phyloP scores from a whole-genome alignment of 2,888 invertebrate genomes.

The Tetrapedia diversipes region DNA sequence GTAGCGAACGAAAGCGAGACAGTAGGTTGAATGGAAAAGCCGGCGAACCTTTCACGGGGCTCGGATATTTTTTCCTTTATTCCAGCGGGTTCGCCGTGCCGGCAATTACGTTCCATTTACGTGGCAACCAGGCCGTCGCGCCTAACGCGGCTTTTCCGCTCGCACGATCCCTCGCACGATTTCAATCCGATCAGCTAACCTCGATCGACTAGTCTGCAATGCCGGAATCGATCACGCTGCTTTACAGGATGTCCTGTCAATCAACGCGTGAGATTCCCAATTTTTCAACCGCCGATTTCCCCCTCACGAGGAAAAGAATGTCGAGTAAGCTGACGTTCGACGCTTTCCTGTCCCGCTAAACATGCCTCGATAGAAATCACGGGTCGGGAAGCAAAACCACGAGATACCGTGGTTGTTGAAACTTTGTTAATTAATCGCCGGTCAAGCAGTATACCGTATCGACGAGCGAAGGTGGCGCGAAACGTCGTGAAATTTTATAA shows the following conservation, averaged over 20 bases:
- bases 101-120: conserved; percentile 64
- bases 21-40: conserved; percentile 9
- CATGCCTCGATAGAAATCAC: background rate
- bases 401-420: too few species aligned
- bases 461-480: too few species aligned
- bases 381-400: background rate
- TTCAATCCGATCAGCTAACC: conserved; percentile 39
- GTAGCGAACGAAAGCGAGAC: conserved; percentile 18
- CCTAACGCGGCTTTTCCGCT: conserved; percentile 40
- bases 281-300: conserved; percentile 1
- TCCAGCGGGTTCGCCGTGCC: conserved; percentile 30
- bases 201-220: conserved; percentile 33
- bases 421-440: too few species aligned
- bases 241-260: conserved; percentile 19
- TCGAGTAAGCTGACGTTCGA: background rate
- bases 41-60: conserved; percentile 30
- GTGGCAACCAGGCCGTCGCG: conserved; percentile 31
- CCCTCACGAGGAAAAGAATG: too few species aligned
- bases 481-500: too few species aligned
- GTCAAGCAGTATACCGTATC: too few species aligned
- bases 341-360: background rate
- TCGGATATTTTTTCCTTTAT: conserved; percentile 38
- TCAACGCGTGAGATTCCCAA: conserved; percentile 12
- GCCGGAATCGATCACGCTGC: conserved; percentile 41
- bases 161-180: conserved; percentile 23